Evolutionary conservation across 2,113 vertebrate genomes (phyloP), one percentile per base, ranked within the genome.

Genomic region (Charadrius vociferus): DNA sequence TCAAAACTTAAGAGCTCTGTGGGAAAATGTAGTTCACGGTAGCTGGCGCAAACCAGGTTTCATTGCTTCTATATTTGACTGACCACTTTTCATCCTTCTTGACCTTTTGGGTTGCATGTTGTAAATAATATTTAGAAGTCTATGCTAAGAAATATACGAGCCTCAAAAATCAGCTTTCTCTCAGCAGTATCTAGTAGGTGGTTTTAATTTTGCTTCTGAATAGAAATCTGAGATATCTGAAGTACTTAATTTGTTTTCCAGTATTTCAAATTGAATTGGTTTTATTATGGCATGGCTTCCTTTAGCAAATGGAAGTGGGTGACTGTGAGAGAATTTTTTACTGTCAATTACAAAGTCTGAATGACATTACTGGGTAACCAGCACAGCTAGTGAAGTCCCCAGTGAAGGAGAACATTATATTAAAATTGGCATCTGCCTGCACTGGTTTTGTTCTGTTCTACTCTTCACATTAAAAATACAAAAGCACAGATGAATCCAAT

Each of bases 391-490:
- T 79, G 61, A 96, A 95, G 62, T 94, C 65, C 83, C 81, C 41
- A 74, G 82, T 95, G 73, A 59, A 86, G 47, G 19, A 93, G 21
- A 96, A 80, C 6, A 59, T 95, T 92, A 73, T 65, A 91, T 94
- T 95, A 95, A 91, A 97, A 94, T n/a, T 83, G 91, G 56, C 71
- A 89, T 79, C 55, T 96, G 52, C 27, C 45, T 94, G 23, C 36
- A 89, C 37, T 91, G 81, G 43, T 56, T 90, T 50, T 77, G 32
- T 77, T 88, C 71, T 95, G 8, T 88, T 91, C 67, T 92, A 81
- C 47, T 5, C 58, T 94, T 90, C 83, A 94, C 91, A 96, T 96
- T 98, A 97, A 95, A 95, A 96, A 95, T 96, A 88, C 71, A 96
- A 96, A 96, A 97, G 79, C 55, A 93, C 74, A 95, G 93, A 96